These are phyloP conservation scores for Fundulus diaphanus DNA, from an alignment of 2,797 vertebrate species.

Conservation along the genomic window DNA sequence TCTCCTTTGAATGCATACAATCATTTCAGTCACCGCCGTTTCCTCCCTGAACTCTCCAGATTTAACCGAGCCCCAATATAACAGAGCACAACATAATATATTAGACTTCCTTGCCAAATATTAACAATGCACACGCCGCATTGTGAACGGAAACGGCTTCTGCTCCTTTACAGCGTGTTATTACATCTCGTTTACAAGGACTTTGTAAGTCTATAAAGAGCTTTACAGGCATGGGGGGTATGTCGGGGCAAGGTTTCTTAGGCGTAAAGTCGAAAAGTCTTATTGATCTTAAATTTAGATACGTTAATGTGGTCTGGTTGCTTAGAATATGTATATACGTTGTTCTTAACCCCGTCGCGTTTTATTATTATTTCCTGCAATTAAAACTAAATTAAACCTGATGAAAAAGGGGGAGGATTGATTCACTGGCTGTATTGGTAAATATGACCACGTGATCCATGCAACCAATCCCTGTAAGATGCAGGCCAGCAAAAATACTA, in stretches of 20 bases:
- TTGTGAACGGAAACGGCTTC: conserved; percentile 74
- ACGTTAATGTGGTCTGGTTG: neutral
- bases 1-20: conserved; percentile 89
- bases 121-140: conserved; percentile 68
- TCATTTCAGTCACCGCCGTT: conserved; percentile 69
- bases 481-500: conserved; percentile 97
- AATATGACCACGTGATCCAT: conserved; percentile 99
- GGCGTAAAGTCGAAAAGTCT: conserved; percentile 48
- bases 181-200: conserved; percentile 87
- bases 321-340: conserved; percentile 6
- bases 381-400: conserved; percentile 75
- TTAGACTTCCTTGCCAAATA: conserved; percentile 66
- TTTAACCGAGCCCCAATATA: conserved; percentile 33
- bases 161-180: conserved; percentile 83
- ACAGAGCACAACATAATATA: conserved; percentile 38
- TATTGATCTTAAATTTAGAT: conserved; percentile 17
- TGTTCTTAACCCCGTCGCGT: conserved; percentile 24
- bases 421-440: conserved; percentile 99
- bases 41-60: conserved; percentile 54
- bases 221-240: conserved; percentile 80
- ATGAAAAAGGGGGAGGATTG: conserved; percentile 83
- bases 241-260: conserved; percentile 71
- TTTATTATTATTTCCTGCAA: conserved; percentile 59
- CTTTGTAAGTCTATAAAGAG: conserved; percentile 83
- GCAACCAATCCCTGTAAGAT: conserved; percentile 96